Evolutionary conservation across 2,797 vertebrate genomes (phyloP).

Genomic region (Avahi laniger): DNA sequence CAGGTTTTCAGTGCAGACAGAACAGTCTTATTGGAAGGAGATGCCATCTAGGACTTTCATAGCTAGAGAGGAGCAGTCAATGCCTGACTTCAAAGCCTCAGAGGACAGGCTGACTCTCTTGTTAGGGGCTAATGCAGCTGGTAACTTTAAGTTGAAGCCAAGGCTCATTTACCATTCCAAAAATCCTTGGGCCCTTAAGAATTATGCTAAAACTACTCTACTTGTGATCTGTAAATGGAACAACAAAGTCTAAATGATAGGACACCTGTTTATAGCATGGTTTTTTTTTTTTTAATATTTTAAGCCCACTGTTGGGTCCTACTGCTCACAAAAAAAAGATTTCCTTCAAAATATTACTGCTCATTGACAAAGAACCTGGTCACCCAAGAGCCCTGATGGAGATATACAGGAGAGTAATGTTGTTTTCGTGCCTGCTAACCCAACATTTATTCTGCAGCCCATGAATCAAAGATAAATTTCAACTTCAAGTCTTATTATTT

Average conservation of each 20-base stretch:
- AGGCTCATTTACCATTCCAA: neutral
- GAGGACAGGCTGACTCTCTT: neutral
- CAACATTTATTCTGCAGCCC: neutral
- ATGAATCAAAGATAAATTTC: neutral
- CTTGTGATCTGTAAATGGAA: neutral
- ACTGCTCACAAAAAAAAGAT: neutral
- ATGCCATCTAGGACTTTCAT: neutral
- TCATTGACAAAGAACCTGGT: neutral
- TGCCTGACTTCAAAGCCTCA: neutral
- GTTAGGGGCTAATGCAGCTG: neutral
- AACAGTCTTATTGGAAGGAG: neutral
- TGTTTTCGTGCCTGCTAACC: neutral
- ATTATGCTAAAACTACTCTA: neutral
- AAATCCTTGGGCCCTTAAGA: neutral
- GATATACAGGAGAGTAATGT: neutral
- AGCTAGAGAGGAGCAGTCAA: neutral
- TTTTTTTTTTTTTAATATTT: neutral
- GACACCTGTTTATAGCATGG: neutral
- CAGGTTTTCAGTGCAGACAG: neutral
- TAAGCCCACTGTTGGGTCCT: neutral
- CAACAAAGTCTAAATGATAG: neutral
- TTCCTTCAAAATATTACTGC: neutral
- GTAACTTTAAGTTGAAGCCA: neutral
- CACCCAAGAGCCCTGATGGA: neutral
- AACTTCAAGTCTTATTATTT: neutral